Evolutionary conservation across 2,113 vertebrate genomes (phyloP).

Genomic region (Chaetura pelagica): DNA sequence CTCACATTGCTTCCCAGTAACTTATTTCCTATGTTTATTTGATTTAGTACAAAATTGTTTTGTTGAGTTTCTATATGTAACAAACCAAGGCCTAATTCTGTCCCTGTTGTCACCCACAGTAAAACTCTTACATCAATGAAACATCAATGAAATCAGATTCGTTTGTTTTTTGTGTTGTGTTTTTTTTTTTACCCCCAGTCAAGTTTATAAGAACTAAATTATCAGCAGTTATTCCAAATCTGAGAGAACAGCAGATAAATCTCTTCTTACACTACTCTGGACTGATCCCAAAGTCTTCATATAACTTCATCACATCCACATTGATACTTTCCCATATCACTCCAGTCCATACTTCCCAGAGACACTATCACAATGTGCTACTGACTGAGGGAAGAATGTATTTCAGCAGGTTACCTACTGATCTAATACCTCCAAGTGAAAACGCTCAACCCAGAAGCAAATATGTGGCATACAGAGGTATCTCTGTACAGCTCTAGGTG

Average conservation of each 20-base stretch:
- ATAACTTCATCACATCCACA: neutral
- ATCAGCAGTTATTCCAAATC: neutral
- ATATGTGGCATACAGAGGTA: neutral
- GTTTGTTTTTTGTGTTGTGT: too few relatives aligned
- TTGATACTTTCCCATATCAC: neutral
- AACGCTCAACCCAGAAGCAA: neutral
- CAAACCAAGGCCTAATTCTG: neutral
- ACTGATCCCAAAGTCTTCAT: neutral
- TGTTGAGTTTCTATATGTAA: neutral
- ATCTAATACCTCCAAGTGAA: neutral
- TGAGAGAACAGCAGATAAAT: neutral
- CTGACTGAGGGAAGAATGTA: neutral
- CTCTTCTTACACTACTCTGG: neutral
- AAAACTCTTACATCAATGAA: neutral
- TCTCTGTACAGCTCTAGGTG: neutral
- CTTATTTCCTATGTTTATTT: neutral
- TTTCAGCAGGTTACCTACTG: neutral
- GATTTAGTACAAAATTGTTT: neutral
- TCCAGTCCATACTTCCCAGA: neutral
- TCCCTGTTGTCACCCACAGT: neutral
- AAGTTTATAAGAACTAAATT: neutral
- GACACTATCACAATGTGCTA: neutral
- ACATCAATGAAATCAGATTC: neutral
- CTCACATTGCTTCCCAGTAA: neutral
- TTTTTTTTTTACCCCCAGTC: neutral